phyloP scores from a whole-genome alignment of 2,113 vertebrate species.

The Crotalus viridis region DNA sequence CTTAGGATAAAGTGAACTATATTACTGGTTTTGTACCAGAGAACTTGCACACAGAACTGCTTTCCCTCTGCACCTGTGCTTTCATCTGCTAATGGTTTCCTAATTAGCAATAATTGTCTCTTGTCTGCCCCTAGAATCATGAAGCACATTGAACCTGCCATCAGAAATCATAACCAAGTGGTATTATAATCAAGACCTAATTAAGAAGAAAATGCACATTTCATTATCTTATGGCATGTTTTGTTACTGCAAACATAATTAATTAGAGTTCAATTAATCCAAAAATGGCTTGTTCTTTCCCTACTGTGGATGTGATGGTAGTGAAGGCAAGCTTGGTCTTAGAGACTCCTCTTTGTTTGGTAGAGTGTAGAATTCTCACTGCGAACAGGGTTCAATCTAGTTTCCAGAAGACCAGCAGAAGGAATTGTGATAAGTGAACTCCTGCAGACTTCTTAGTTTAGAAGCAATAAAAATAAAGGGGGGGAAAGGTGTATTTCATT shows the following conservation, averaged over 20 bases:
- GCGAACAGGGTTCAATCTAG: not conserved
- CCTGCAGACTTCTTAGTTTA: not conserved
- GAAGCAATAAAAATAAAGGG: not conserved
- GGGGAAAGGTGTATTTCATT: not conserved
- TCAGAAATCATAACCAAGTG: conserved; percentile 23
- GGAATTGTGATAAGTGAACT: not conserved
- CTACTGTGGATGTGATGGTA: not conserved
- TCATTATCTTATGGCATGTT: conserved; percentile 27
- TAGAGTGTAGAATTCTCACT: not conserved
- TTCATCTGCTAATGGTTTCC: not conserved
- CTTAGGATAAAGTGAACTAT: not conserved
- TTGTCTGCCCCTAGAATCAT: conserved; percentile 23
- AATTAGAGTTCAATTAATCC: conserved; percentile 52
- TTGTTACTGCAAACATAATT: conserved; percentile 44
- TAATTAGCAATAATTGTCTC: conserved; percentile 51
- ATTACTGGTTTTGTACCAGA: not conserved
- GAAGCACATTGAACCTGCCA: not conserved
- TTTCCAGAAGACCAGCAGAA: not conserved
- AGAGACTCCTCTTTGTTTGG: not conserved
- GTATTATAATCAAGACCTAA: conserved; percentile 60
- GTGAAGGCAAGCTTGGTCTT: accelerated
- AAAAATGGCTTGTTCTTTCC: conserved; percentile 39
- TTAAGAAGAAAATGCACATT: conserved; percentile 47
- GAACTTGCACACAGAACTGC: not conserved
- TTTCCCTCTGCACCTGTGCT: conserved; percentile 15